These are phyloP conservation scores for Phalacrocorax carbo DNA, from an alignment of 2,113 vertebrate genomes.

Conservation along the genomic window DNA sequence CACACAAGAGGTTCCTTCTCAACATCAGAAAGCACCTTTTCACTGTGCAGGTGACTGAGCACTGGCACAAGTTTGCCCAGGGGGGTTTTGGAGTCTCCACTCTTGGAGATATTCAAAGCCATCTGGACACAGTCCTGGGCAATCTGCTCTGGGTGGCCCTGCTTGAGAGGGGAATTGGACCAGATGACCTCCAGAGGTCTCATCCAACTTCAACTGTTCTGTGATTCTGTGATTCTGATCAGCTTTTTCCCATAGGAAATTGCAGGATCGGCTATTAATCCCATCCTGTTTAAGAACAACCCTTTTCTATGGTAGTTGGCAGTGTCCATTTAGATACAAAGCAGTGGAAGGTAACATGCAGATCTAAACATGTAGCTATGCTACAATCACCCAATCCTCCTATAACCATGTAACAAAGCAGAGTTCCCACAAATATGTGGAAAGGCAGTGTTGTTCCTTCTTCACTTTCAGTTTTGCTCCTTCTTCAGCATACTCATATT, in stretches of 20 bases:
- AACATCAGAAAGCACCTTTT: background rate
- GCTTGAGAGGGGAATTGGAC: background rate
- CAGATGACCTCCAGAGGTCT: background rate
- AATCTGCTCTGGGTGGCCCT: background rate
- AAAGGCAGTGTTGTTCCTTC: background rate
- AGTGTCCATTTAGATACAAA: rapidly evolving
- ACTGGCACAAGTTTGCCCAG: background rate
- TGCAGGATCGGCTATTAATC: background rate
- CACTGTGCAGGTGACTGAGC: background rate
- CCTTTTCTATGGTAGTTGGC: background rate
- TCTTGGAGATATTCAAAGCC: background rate
- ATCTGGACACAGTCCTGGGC: background rate
- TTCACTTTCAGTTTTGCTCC: background rate
- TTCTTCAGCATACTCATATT: background rate
- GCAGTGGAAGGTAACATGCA: background rate
- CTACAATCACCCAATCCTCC: background rate
- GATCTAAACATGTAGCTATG: background rate
- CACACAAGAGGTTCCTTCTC: background rate
- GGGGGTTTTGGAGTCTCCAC: background rate
- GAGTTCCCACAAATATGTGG: background rate
- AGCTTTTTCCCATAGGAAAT: background rate
- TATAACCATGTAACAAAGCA: background rate
- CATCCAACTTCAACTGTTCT: background rate
- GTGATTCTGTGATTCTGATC: background rate
- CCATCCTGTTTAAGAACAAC: background rate